These are phyloP conservation scores for Lipophrys pholis DNA, from an alignment of 2,113 vertebrate species.

Conservation along the genomic window DNA sequence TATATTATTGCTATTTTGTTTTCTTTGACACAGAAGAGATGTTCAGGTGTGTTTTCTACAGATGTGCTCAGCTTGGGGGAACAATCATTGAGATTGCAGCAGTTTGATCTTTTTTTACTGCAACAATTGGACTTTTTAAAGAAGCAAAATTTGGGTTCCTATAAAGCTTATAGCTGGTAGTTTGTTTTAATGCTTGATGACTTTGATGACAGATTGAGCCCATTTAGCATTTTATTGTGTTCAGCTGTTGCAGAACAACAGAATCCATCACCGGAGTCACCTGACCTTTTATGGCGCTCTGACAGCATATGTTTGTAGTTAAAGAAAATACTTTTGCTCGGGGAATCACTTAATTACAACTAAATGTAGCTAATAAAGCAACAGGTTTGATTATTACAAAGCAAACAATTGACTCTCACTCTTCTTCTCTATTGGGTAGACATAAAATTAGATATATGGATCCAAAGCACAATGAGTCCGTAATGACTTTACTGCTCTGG, in stretches of 20 bases:
- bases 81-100: conserved; percentile 7
- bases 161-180: not conserved
- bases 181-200: conserved; percentile 14
- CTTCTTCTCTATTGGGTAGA: not conserved
- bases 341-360: not conserved
- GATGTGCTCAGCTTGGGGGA: conserved; percentile 10
- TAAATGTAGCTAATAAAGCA: not conserved
- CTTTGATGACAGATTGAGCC: not conserved
- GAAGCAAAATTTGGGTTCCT: conserved; percentile 1
- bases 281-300: not conserved
- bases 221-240: not conserved
- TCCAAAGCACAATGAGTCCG: not conserved
- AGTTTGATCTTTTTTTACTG: conserved; percentile 1
- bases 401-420: not conserved
- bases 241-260: conserved; percentile 1
- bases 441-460: conserved; percentile 14
- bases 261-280: not conserved
- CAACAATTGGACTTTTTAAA: not conserved
- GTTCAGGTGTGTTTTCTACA: not conserved
- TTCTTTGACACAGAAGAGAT: not conserved
- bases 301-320: not conserved
- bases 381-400: not conserved
- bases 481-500: not conserved
- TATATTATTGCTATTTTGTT: conserved; percentile 1
- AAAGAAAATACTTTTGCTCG: not conserved